phyloP scores from a whole-genome alignment of 2,113 vertebrate species.

The Cryptomyrus ogoouensis region DNA sequence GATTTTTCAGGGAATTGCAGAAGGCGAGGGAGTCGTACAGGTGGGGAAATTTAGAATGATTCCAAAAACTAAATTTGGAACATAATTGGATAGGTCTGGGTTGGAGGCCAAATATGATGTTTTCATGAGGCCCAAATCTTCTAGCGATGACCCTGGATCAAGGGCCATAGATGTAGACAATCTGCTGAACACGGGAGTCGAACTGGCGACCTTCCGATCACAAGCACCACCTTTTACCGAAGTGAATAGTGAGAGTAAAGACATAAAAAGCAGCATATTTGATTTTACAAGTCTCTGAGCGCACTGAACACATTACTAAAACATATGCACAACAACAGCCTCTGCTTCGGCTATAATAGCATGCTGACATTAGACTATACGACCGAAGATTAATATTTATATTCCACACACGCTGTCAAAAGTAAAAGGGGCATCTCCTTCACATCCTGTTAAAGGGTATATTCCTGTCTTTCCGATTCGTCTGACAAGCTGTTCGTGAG shows the following conservation, averaged over 20 bases:
- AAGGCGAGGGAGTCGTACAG: not conserved
- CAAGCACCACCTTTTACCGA: not conserved
- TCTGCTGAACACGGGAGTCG: too few relatives aligned
- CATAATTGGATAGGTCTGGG: not conserved
- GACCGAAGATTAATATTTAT: not conserved
- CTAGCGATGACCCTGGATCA: not conserved
- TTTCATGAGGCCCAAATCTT: not conserved
- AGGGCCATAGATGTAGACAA: too few relatives aligned
- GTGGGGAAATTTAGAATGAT: not conserved
- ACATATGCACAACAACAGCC: not conserved
- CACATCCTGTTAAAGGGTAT: not conserved
- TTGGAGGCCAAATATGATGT: not conserved
- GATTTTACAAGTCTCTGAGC: not conserved
- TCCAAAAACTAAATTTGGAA: not conserved
- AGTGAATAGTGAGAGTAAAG: not conserved
- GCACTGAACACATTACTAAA: not conserved
- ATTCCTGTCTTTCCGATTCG: not conserved
- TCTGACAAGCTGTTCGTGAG: not conserved
- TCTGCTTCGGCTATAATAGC: not conserved
- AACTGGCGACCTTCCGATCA: too few relatives aligned
- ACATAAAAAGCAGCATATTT: not conserved
- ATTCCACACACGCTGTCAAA: not conserved
- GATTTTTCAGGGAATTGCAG: not conserved
- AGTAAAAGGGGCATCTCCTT: not conserved
- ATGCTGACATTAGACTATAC: not conserved